Conservation (phyloP, 2,797 vertebrate species). For the Phrynocephalus guinanensis region DNA sequence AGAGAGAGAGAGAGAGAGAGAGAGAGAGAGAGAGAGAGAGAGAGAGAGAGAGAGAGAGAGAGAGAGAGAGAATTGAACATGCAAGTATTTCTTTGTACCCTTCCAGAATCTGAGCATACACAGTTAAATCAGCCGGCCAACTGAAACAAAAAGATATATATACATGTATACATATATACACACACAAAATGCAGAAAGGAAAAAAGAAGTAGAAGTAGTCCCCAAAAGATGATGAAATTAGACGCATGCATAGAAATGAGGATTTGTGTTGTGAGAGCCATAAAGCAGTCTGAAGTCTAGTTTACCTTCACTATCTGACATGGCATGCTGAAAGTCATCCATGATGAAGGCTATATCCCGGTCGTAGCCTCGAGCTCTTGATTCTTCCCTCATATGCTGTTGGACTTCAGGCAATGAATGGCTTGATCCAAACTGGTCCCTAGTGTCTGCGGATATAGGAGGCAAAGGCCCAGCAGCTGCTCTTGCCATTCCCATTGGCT, state of each 20-base stretch:
- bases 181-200: conserved; percentile 77
- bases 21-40: conserved; percentile 69
- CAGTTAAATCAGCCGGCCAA: conserved; percentile 51
- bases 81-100: conserved; percentile 59
- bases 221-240: conserved; percentile 74
- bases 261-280: conserved; percentile 82
- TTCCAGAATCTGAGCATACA: conserved; percentile 57
- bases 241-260: conserved; percentile 89
- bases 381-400: conserved; percentile 99
- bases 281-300: conserved; percentile 84
- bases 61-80: conserved; percentile 69
- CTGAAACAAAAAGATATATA: conserved; percentile 12
- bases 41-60: conserved; percentile 72
- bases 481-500: conserved; percentile 99
- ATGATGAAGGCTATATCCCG: conserved; percentile 98
- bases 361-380: conserved; percentile 94
- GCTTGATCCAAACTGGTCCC: conserved; percentile 99
- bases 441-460: conserved; percentile 97
- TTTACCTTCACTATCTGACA: conserved; percentile 99
- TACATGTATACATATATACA: conserved; percentile 60
- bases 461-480: conserved; percentile 97
- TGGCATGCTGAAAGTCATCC: conserved; percentile 99
- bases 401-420: conserved; percentile 99
- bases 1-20: conserved; percentile 33
- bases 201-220: conserved; percentile 59